Evolutionary conservation across 2,797 vertebrate species (phyloP).

Genomic region (Propithecus deckenii): DNA sequence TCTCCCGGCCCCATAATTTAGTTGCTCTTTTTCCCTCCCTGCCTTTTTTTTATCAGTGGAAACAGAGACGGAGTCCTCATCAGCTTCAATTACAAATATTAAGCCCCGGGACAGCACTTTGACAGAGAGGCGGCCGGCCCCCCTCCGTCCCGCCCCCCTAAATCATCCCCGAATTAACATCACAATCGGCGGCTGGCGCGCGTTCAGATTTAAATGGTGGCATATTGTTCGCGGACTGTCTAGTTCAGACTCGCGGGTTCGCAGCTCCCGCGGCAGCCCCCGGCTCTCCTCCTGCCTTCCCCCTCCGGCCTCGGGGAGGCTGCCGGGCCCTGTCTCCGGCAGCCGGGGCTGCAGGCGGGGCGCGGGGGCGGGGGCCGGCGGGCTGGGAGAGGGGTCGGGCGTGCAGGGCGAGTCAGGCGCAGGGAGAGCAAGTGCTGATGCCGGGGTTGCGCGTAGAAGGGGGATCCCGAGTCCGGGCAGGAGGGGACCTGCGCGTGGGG

Average conservation of each 20-base stretch:
- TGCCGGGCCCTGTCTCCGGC: not conserved
- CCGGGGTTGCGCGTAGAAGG: not conserved
- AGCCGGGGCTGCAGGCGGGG: not conserved
- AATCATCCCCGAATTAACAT: conserved; percentile 83
- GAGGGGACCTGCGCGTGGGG: not conserved
- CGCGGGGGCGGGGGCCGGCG: not conserved
- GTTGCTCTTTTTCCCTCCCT: conserved; percentile 70
- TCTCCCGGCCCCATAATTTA: conserved; percentile 80
- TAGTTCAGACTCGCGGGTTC: not conserved
- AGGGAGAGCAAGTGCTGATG: not conserved
- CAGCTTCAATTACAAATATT: conserved; percentile 84
- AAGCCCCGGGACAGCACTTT: conserved; percentile 73
- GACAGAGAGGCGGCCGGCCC: conserved; percentile 57
- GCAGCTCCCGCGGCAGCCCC: not conserved
- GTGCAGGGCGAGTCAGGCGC: not conserved
- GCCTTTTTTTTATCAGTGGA: conserved; percentile 77
- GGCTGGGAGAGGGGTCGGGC: not conserved
- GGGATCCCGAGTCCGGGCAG: not conserved
- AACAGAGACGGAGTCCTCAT: conserved; percentile 79
- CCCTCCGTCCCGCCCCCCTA: conserved; percentile 63
- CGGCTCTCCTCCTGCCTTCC: not conserved
- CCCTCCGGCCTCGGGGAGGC: not conserved
- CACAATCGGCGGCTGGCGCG: conserved; percentile 75
- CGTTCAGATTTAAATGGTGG: conserved; percentile 74
- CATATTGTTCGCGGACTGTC: conserved; percentile 68